Percentiles rank a stretch among this genome's conserved stretches.
phyloP scores from a whole-genome alignment of 2,113 vertebrate species.

The Diadophis punctatus region DNA sequence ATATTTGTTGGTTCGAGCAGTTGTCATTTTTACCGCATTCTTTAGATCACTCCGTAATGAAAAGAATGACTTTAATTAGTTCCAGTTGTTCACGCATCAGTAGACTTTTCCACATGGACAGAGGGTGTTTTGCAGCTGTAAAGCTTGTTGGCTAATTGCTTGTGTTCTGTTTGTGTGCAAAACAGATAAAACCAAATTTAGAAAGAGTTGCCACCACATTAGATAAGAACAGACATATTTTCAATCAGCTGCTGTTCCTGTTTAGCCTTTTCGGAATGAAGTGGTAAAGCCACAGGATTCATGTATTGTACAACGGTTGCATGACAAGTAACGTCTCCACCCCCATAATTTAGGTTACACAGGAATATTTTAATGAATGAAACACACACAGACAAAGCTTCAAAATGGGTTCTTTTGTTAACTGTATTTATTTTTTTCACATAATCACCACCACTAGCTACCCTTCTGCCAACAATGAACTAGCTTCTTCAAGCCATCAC shows the following conservation, averaged over 20 bases:
- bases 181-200: slow-evolving; percentile 66
- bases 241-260: slow-evolving; percentile 32
- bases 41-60: slow-evolving; percentile 43
- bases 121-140: slow-evolving; percentile 57
- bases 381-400: background rate
- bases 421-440: background rate
- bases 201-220: slow-evolving; percentile 52
- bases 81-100: slow-evolving; percentile 53
- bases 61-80: slow-evolving; percentile 59
- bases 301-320: background rate
- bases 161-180: slow-evolving; percentile 61
- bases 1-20: slow-evolving; percentile 4
- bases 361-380: background rate
- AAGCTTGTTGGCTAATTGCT: slow-evolving; percentile 64
- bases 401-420: background rate
- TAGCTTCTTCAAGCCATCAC: background rate
- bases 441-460: background rate
- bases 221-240: slow-evolving; percentile 50
- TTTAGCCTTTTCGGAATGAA: slow-evolving; percentile 26
- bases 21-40: slow-evolving; percentile 38
- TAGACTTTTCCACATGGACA: slow-evolving; percentile 48
- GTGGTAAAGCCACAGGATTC: background rate
- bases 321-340: background rate
- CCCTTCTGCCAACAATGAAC: background rate
- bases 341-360: background rate